Evolutionary conservation across 1,140 invertebrate species (phyloP), one percentile per base, ranked within the genome.

Genomic region (Whitmania pigra): DNA sequence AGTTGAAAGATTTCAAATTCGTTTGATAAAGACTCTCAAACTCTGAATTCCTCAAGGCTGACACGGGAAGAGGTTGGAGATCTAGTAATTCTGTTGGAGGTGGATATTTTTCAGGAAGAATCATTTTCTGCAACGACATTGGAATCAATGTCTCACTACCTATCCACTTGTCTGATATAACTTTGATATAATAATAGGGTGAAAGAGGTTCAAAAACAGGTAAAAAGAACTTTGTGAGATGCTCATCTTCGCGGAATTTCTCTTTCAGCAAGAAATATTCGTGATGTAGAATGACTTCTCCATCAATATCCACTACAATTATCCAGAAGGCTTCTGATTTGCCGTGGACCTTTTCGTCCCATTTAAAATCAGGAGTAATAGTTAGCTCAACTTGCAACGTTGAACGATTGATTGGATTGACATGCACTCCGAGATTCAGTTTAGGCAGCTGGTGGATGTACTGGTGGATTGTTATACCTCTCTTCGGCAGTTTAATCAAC

Each of bases 241-340:
- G 96, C 78, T 98, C 95, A 80, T 99, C 96, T 74, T 87, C 85
- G 54, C 88, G 87, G 83, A 96, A 99, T 81, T 96, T 95, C 71
- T 91, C 86, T 83, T 99, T 99, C 0, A 99, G 83, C 18, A 99
- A 85, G 80, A 99, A 98, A 81, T 90, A 98, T 82, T 99, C 96
- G 80, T 98, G 92, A 82, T 99, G 97, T 0, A 99, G 85, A 77
- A 99, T 86, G 6, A 83, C 79, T 78, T 98, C 95, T 0, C 92
- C 92, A 83, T 98, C 94, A 0, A 98, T 94, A 82, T 98, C 96
- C 82, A 98, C 95, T 0, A 99, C 94, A 15, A 99, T 83, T 76
- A 99, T 96, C 96, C 96, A 99, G 83, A 99, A 99, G 0, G 91
- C 94, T 84, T 98, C 93, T 0, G 93, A 95, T 68, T 89, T 88